Conservation (phyloP, 37 sponge, comb jelly and placozoan genomes). For the Ephydatia muelleri region DNA sequence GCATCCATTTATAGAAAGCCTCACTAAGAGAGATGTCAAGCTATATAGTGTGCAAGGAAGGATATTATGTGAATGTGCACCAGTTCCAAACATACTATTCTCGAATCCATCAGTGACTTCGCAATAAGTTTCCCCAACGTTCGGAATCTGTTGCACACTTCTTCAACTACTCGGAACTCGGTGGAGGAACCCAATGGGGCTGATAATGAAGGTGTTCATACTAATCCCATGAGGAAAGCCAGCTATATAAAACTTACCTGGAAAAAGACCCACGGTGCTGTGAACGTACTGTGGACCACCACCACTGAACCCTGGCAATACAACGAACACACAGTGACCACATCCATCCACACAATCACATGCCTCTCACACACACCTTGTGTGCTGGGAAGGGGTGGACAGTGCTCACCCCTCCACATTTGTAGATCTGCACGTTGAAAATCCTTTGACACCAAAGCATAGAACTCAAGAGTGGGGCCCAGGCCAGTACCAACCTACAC, state of each 20-base stretch:
- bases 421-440: too few relatives aligned
- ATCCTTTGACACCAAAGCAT: too few relatives aligned
- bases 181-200: conserved; percentile 58
- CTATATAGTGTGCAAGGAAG: conserved; percentile 23
- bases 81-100: conserved; percentile 71
- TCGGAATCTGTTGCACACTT: conserved; percentile 77
- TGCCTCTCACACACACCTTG: too few relatives aligned
- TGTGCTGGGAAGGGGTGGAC: too few relatives aligned
- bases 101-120: conserved; percentile 91
- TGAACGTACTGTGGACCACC: conserved; percentile 51
- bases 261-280: conserved; percentile 76
- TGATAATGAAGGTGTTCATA: not conserved
- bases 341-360: too few relatives aligned
- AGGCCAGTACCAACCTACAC: too few relatives aligned
- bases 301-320: conserved; percentile 20
- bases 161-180: conserved; percentile 46
- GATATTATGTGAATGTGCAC: not conserved
- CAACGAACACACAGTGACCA: not conserved
- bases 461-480: too few relatives aligned
- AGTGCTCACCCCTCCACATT: too few relatives aligned
- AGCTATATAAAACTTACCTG: conserved; percentile 12
- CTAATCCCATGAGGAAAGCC: not conserved
- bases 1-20: conserved; percentile 92
- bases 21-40: conserved; percentile 84
- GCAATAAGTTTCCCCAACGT: conserved; percentile 94